Base-by-base conservation (phyloP, 2,888 invertebrate genomes). In the Acholoe squamosa region DNA sequence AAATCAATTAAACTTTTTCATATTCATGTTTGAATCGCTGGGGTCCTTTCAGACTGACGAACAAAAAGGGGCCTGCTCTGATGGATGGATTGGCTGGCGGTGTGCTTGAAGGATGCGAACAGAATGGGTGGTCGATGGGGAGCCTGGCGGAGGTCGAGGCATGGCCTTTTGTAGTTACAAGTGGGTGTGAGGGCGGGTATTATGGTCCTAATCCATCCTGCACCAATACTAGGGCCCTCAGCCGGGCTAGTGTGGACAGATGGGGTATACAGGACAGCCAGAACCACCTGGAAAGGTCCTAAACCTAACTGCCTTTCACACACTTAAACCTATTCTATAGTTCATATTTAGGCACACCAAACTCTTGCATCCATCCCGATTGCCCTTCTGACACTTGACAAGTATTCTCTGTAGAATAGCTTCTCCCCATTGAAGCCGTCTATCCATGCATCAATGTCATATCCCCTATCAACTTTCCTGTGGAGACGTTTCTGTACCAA, bases 171-270 rank as follows among this genome's bases (percentile, higher is more conserved):
- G 80, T 80, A 16, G 43, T 22, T 16, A 80, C 43, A 80, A 80
- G 80, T 80, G 43, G 80, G 34, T 76, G 43, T 7, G 71, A 71
- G 71, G 43, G 80, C 33, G 80, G 80, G 80, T 80, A 80, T 80
- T 80, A 80, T 80, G 33, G 80, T n/a, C 80, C 80, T 80, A 80
- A 80, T 80, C 80, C 80, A 76, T 31, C 28, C 28, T 76, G 31
- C 25, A 28, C 16, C 76, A 43, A 76, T 76, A 76, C 25, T 5
- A 28, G 31, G 76, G 76, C 61, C 61, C 61, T 61, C 61, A 61
- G n/a, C 61, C 22, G 28, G 71, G 25, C 71, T 71, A n/a, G 61
- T n/a, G 19, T 61, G 61, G 71, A 71, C 71, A 71, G 71, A 71
- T 71, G 71, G 71, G 61, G 71, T 71, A 71, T 28, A n/a, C 61